These are phyloP conservation scores for Tenthredo livida DNA, from an alignment of 2,888 invertebrate genomes.

Conservation along the genomic window DNA sequence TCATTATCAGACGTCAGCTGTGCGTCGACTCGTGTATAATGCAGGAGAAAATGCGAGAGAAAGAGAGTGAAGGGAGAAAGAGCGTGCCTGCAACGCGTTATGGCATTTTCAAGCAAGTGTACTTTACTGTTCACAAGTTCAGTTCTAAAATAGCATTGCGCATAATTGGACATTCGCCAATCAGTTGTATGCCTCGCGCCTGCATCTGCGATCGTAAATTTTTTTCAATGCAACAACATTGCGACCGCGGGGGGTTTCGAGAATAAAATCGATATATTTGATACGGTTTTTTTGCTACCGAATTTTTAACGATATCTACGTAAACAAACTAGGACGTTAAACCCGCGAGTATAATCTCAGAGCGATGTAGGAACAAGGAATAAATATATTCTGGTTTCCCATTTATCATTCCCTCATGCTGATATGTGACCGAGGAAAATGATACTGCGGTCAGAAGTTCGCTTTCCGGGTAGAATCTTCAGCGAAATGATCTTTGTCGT, in stretches of 20 bases:
- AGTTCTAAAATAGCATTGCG: conserved; percentile 20
- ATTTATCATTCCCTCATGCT: neutral
- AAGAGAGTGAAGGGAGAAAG: neutral
- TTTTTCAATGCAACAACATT: neutral
- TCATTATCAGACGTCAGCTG: conserved; percentile 4
- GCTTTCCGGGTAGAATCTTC: neutral
- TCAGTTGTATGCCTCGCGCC: neutral
- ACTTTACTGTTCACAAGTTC: neutral
- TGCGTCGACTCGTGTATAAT: neutral
- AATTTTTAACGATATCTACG: neutral
- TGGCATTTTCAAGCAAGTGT: conserved; percentile 11
- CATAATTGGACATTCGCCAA: conserved; percentile 24
- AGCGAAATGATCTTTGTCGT: neutral
- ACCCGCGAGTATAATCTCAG: neutral
- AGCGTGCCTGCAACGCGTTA: neutral
- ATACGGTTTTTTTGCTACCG: neutral
- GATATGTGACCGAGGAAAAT: neutral
- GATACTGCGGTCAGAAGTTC: neutral
- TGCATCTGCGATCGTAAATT: neutral
- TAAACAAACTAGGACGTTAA: neutral
- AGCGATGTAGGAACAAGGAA: neutral
- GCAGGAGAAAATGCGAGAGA: neutral
- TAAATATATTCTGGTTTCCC: neutral
- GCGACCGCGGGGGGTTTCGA: neutral
- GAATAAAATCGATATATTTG: neutral